Evolutionary conservation across 2,797 vertebrate species (phyloP), one percentile per base, ranked within the genome.

Genomic region (Acrossocheilus fasciatus): DNA sequence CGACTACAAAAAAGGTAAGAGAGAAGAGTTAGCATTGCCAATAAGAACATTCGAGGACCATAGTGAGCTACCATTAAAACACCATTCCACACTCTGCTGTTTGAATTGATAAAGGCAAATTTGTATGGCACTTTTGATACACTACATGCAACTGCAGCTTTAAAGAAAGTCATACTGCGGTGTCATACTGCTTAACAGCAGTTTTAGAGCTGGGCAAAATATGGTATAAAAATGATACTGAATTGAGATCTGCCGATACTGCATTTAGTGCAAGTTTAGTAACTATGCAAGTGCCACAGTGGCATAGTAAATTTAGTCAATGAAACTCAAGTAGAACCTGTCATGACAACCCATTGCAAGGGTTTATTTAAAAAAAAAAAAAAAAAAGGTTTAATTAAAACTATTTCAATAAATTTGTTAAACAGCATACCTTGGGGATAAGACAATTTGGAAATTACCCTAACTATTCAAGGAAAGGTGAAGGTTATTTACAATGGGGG

Each of bases 1-100:
- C 2, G 98, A 98, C 98, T 99, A 92, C 14, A 41, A 62, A 30
- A 20, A 8, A 23, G 45, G 1, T 50, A 73, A 23, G 30, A 80
- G 26, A 26, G 17, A 52, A 50, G 18, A 47, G 4, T 20, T 52
- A 14, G 3, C 18, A 0, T 20, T 9, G 18, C 5, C 6, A n/a
- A 14, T 2, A 34, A 34, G 26, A 15, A 57, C 23, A 7, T 14
- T 26, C 12, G 17, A 47, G 6, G n/a, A 39, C 3, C 50, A 77
- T 4, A 41, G 36, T 11, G 15, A 11, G 47, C 17, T 11, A 54
- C 10, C 10, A 59, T 6, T 7, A 68, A 68, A 36, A 34, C 14
- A 34, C 14, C 26, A 39, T 39, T 23, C 52, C 30, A 77, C 11
- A 12, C 50, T 23, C 20, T 2, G 20, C 47, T 8, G 18, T 6